Evolutionary conservation across 2,888 invertebrate species (phyloP).

Genomic region (Caenorhabditis uteleia): DNA sequence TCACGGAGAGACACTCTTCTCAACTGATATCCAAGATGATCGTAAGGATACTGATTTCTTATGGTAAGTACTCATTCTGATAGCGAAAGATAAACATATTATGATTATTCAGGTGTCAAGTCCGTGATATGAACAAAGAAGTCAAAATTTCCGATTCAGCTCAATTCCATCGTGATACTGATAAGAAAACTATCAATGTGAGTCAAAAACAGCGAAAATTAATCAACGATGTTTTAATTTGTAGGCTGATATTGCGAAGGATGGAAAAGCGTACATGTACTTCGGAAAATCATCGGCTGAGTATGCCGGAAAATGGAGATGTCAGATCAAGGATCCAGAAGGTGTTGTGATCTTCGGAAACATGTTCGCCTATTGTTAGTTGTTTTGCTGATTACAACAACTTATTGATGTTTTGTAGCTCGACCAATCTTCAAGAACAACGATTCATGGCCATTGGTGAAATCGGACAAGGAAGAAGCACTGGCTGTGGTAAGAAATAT

Average conservation of each 20-base stretch:
- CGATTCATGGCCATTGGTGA: slow-evolving; percentile 41
- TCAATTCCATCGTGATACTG: neutral
- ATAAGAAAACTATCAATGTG: neutral
- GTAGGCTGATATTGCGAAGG: slow-evolving; percentile 34
- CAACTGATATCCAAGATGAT: slow-evolving; percentile 38
- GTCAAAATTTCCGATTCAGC: neutral
- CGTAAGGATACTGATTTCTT: slow-evolving; percentile 25
- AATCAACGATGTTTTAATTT: slow-evolving; percentile 11
- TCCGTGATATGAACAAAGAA: slow-evolving; percentile 6
- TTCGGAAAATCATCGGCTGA: slow-evolving; percentile 45
- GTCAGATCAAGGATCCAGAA: slow-evolving; percentile 50
- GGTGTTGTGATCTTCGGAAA: slow-evolving; percentile 52
- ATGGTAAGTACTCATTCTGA: slow-evolving; percentile 33
- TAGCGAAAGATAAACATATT: neutral
- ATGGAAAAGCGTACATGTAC: slow-evolving; percentile 49
- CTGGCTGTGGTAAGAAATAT: slow-evolving; percentile 8
- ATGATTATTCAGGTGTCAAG: slow-evolving; percentile 56
- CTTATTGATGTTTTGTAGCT: slow-evolving; percentile 30
- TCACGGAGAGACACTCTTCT: slow-evolving; percentile 39
- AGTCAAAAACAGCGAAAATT: slow-evolving; percentile 3
- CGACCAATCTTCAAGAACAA: slow-evolving; percentile 59
- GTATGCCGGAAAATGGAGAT: slow-evolving; percentile 56
- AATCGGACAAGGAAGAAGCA: slow-evolving; percentile 36
- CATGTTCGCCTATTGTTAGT: slow-evolving; percentile 60
- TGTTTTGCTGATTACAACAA: neutral